phyloP scores from a whole-genome alignment of 2,797 vertebrate genomes.

The Scyliorhinus canicula region DNA sequence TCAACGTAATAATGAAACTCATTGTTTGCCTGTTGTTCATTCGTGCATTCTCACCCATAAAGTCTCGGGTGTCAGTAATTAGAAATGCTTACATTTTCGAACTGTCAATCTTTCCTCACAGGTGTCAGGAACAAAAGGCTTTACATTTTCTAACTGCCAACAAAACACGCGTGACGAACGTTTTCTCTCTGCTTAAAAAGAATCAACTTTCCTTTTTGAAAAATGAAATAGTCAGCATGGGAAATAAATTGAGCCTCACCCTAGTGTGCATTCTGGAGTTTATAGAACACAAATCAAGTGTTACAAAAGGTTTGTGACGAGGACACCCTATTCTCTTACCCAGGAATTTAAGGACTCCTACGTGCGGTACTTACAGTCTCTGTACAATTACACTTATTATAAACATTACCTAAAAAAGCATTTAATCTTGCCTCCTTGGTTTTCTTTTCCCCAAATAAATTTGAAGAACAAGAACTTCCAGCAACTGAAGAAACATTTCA shows the following conservation, averaged over 20 bases:
- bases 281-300: neutral
- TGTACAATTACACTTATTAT: neutral
- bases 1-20: neutral
- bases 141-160: neutral
- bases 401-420: slow-evolving; percentile 25
- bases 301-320: neutral
- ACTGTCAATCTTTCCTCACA: neutral
- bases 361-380: too few relatives aligned
- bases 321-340: neutral
- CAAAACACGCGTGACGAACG: neutral
- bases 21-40: neutral
- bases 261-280: neutral
- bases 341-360: neutral
- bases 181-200: neutral
- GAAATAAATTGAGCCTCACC: neutral
- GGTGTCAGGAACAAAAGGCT: neutral
- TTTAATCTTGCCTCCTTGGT: neutral
- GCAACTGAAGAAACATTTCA: neutral
- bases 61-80: neutral
- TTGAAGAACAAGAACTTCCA: neutral
- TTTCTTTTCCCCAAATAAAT: neutral
- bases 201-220: neutral
- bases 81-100: neutral
- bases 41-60: neutral
- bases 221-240: neutral